Conservation (phyloP, 2,888 invertebrate genomes). For the Epistrophe eligans region DNA sequence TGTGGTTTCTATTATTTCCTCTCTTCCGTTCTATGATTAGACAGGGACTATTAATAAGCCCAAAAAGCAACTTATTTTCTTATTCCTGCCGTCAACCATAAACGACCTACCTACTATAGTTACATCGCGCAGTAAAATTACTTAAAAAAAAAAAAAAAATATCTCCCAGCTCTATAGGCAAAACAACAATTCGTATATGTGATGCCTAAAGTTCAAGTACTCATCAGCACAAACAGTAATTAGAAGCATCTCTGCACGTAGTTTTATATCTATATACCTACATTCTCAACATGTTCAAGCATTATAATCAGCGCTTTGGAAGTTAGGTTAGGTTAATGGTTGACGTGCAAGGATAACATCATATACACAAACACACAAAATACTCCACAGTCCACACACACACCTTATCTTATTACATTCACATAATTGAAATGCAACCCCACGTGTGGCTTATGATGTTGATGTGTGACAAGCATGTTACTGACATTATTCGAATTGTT, state of each 20-base stretch:
- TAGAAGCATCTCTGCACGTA: background rate
- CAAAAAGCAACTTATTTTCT: background rate
- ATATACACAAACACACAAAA: background rate
- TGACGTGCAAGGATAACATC: background rate
- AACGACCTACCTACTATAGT: background rate
- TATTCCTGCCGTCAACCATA: background rate
- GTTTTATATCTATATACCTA: no score
- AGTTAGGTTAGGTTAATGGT: background rate
- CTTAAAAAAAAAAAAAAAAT: background rate
- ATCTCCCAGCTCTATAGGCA: background rate
- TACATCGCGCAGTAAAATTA: background rate
- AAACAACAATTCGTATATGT: background rate
- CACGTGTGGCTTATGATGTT: background rate
- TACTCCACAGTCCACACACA: background rate
- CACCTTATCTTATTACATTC: background rate
- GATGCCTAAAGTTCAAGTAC: background rate
- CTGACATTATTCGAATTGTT: background rate
- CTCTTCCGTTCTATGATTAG: no score
- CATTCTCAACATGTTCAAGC: background rate
- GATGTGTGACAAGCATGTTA: background rate
- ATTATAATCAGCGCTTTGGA: background rate
- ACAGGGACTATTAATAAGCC: no score
- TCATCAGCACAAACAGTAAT: slow-evolving; percentile 9
- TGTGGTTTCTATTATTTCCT: no score
- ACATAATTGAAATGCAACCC: background rate